A percentile compares a stretch with the other conserved stretches of the same genome.
Conservation (phyloP, 1,140 invertebrate species). For the Lepidostoma basale region DNA sequence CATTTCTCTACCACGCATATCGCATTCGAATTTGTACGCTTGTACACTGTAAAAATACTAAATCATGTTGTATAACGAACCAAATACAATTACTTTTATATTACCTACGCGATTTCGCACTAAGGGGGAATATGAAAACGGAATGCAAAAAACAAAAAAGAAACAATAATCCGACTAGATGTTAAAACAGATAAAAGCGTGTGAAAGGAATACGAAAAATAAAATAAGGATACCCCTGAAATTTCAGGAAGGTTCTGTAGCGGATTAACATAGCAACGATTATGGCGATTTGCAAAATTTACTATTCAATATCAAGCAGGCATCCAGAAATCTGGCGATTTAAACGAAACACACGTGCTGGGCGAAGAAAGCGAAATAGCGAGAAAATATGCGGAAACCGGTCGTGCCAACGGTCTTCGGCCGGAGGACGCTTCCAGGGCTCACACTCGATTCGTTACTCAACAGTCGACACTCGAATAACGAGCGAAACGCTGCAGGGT, state of each 20-base stretch:
- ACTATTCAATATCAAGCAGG: not conserved
- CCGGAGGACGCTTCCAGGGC: not conserved
- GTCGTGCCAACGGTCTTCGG: slow-evolving; percentile 1
- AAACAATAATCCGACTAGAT: no score
- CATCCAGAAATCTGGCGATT: slow-evolving; percentile 2
- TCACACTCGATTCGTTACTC: slow-evolving; percentile 41
- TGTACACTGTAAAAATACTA: no score
- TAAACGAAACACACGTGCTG: not conserved
- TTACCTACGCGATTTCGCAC: no score
- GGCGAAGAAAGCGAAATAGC: not conserved
- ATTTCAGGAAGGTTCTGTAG: not conserved
- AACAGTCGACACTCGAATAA: slow-evolving; percentile 37
- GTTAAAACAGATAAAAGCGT: no score
- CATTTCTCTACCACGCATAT: no score
- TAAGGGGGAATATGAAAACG: no score
- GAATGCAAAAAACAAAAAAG: no score
- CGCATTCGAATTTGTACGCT: no score
- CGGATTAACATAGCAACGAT: not conserved
- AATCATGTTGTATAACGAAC: no score
- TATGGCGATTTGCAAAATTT: not conserved
- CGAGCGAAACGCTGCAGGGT: slow-evolving; percentile 30
- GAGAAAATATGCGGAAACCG: not conserved
- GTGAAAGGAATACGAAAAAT: no score
- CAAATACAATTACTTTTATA: no score
- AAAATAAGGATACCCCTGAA: not conserved